Base-by-base conservation (phyloP, 2,888 invertebrate genomes). In the Cosmia pyralina region DNA sequence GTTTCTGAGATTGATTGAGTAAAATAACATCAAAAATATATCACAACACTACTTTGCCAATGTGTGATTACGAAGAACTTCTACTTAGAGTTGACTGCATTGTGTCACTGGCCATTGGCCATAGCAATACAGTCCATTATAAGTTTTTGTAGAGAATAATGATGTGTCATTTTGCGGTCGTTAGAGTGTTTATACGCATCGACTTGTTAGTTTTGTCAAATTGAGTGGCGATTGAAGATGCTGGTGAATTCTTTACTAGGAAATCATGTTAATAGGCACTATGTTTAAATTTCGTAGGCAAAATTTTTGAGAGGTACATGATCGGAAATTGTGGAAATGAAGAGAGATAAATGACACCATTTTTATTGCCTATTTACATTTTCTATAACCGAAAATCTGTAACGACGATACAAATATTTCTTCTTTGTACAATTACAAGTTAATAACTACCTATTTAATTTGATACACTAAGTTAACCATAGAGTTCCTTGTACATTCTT, bases 91-190 rank as follows among this genome's bases (percentile, higher is more conserved):
- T 46, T 13, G 13, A 17, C 46, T 46, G n/a, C 4, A 4, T 17
- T 46, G 10, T 53, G 19, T 0, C 11, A 28, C 15, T 65, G 38
- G 48, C 38, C 19, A 65, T 52, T 68, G 22, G n/a, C 41, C 53
- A 74, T 13, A 69, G 82, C 38, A 38, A 34, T 50, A 50, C 38
- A 55, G 48, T 66, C 63, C 55, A 77, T 77, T 66, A 70, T 38
- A 59, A 52, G 60, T 86, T 86, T 79, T 84, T 82, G 73, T 63
- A 28, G 68, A 76, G 66, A 55, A 38, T 77, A 81, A 75, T 76
- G 75, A 75, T 57, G 62, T 67, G 57, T 77, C 73, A 84, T 84
- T 83, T 83, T 72, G 69, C 71, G 81, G 77, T 81, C 34, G 38
- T 84, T 79, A 78, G 34, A 59, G 67, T 70, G 38, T 79, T 68